Percentiles rank a stretch among this genome's conserved stretches.
Evolutionary conservation across 2,113 vertebrate genomes (phyloP).

Genomic region (Microcebus tavaratra): DNA sequence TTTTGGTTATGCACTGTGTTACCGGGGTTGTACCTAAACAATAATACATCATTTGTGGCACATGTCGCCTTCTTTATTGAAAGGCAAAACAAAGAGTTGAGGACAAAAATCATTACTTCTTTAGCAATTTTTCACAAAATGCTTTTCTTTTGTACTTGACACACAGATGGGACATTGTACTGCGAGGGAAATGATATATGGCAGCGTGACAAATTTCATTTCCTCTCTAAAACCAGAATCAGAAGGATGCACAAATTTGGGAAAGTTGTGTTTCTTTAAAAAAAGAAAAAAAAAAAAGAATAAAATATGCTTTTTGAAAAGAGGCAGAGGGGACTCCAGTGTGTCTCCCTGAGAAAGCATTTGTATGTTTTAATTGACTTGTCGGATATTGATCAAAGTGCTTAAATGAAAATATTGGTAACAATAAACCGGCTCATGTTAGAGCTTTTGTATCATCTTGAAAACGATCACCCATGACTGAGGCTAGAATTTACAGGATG

Average conservation of each 20-base stretch:
- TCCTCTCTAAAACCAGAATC: conserved; percentile 88
- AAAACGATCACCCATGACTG: conserved; percentile 54
- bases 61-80: conserved; percentile 98
- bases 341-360: conserved; percentile 59
- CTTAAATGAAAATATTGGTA: conserved; percentile 81
- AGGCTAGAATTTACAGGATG: conserved; percentile 60
- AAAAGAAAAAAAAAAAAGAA: background rate
- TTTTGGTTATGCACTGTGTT: conserved; percentile 95
- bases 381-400: conserved; percentile 79
- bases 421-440: conserved; percentile 71
- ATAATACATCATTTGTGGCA: conserved; percentile 95
- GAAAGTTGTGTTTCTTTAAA: conserved; percentile 74
- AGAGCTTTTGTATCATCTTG: conserved; percentile 72
- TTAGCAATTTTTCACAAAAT: conserved; percentile 98
- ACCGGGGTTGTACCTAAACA: conserved; percentile 89
- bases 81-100: conserved; percentile 99
- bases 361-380: conserved; percentile 82
- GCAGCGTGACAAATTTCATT: conserved; percentile 93
- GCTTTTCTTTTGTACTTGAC: conserved; percentile 94
- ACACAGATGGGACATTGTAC: conserved; percentile 89
- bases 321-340: background rate
- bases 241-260: conserved; percentile 84
- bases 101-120: conserved; percentile 98
- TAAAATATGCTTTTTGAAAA: background rate
- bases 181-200: conserved; percentile 93